Evolutionary conservation across 2,113 vertebrate species (phyloP).

Genomic region (Chaetura pelagica): DNA sequence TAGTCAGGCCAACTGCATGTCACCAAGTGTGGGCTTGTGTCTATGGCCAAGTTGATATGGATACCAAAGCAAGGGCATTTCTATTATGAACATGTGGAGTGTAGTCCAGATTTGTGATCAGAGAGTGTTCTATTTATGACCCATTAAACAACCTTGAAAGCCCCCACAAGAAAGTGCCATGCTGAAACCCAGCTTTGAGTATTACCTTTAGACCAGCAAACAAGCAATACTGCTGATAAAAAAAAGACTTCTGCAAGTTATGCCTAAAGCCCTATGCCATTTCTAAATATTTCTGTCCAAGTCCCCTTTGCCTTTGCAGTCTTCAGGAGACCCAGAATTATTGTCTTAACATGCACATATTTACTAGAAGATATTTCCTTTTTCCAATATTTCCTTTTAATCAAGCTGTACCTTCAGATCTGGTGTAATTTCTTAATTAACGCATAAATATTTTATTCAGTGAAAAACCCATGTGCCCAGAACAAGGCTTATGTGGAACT

Average conservation of each 20-base stretch:
- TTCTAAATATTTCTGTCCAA: not conserved
- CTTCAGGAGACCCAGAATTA: not conserved
- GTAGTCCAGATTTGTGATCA: not conserved
- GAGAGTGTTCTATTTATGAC: not conserved
- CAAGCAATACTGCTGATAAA: not conserved
- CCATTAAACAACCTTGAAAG: not conserved
- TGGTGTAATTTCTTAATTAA: not conserved
- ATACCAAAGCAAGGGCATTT: not conserved
- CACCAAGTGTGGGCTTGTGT: not conserved
- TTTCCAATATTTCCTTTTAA: not conserved
- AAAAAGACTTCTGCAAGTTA: not conserved
- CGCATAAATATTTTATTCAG: not conserved
- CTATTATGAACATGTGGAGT: fast-evolving
- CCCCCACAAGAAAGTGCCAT: not conserved
- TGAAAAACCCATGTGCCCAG: not conserved
- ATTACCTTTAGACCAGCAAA: not conserved
- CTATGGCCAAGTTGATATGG: not conserved
- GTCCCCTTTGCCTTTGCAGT: not conserved
- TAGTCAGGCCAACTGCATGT: not conserved
- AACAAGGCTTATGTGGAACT: not conserved
- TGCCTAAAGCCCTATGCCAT: not conserved
- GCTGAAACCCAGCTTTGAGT: not conserved
- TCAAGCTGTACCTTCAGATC: not conserved
- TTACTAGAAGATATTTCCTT: not conserved
- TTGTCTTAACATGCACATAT: not conserved